phyloP scores from a whole-genome alignment of 2,888 invertebrate genomes.

The Sesia apiformis region DNA sequence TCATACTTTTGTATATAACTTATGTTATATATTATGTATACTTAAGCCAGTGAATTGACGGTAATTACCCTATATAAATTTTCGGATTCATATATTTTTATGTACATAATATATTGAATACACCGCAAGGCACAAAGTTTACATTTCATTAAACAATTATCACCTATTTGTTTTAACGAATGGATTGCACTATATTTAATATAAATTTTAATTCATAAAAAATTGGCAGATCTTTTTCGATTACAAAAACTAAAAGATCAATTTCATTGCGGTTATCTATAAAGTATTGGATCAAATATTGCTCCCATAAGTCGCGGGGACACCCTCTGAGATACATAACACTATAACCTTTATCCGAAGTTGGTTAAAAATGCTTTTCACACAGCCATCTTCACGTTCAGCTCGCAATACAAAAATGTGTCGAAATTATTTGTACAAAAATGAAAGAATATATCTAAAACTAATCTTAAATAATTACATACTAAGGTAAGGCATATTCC shows the following conservation, averaged over 20 bases:
- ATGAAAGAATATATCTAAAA: conserved; percentile 26
- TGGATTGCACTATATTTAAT: conserved; percentile 33
- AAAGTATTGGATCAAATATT: conserved; percentile 11
- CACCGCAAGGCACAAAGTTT: conserved; percentile 65
- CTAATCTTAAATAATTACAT: conserved; percentile 36
- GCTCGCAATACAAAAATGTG: conserved; percentile 24
- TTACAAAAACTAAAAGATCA: conserved; percentile 28
- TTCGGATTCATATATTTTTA: conserved; percentile 33
- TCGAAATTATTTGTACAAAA: conserved; percentile 46
- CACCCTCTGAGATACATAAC: conserved; percentile 5
- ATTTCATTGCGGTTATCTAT: not conserved
- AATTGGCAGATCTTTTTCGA: conserved; percentile 58
- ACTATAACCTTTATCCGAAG: conserved; percentile 9
- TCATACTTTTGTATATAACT: conserved; percentile 23
- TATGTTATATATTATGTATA: conserved; percentile 22
- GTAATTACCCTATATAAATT: conserved; percentile 49
- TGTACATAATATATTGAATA: conserved; percentile 34
- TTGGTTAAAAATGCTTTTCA: conserved; percentile 55
- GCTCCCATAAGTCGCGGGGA: conserved; percentile 17
- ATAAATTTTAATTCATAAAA: conserved; percentile 14
- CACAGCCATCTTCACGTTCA: conserved; percentile 54
- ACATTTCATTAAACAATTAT: conserved; percentile 13
- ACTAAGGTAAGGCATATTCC: conserved; percentile 60
- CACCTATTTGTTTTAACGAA: conserved; percentile 34
- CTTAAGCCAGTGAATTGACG: conserved; percentile 67